Conservation (phyloP, 1,140 invertebrate genomes). For the Drosophila auraria region DNA sequence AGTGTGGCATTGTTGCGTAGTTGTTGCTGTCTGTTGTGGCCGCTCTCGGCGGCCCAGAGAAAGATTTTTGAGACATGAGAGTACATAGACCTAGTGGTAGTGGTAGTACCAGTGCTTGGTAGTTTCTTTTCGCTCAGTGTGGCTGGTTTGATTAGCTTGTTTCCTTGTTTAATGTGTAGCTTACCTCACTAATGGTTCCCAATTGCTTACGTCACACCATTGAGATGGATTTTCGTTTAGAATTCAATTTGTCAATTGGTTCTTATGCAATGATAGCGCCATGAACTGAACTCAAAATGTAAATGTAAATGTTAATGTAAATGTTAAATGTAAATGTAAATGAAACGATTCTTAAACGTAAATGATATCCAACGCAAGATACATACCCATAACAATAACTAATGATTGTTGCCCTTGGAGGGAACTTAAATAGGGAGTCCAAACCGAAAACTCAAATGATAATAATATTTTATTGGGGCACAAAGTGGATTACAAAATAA, state of each 20-base stretch:
- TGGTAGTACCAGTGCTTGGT: conserved; percentile 30
- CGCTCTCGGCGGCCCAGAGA: conserved; percentile 35
- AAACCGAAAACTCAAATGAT: conserved; percentile 29
- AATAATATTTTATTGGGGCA: conserved; percentile 48
- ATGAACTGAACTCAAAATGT: conserved; percentile 72
- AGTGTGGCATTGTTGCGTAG: conserved; percentile 54
- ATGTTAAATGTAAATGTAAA: conserved; percentile 20
- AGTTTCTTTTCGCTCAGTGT: conserved; percentile 34
- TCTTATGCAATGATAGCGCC: conserved; percentile 79
- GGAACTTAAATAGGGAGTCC: conserved; percentile 21
- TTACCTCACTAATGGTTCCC: conserved; percentile 85
- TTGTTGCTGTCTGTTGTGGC: conserved; percentile 33
- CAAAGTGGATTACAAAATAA: conserved; percentile 47
- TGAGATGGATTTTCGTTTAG: conserved; percentile 79
- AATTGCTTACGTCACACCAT: conserved; percentile 85
- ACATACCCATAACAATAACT: conserved; percentile 70
- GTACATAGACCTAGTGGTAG: conserved; percentile 35
- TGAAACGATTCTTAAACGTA: conserved; percentile 38
- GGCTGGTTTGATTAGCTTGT: conserved; percentile 32
- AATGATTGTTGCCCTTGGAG: conserved; percentile 69
- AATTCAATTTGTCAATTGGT: conserved; percentile 53
- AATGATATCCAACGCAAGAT: conserved; percentile 29
- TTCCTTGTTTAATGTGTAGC: conserved; percentile 85
- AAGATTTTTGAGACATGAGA: conserved; percentile 53
- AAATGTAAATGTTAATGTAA: conserved; percentile 39